Evolutionary conservation across 1,140 invertebrate genomes (phyloP), one percentile per base, ranked within the genome.

Genomic region (Limonius californicus): DNA sequence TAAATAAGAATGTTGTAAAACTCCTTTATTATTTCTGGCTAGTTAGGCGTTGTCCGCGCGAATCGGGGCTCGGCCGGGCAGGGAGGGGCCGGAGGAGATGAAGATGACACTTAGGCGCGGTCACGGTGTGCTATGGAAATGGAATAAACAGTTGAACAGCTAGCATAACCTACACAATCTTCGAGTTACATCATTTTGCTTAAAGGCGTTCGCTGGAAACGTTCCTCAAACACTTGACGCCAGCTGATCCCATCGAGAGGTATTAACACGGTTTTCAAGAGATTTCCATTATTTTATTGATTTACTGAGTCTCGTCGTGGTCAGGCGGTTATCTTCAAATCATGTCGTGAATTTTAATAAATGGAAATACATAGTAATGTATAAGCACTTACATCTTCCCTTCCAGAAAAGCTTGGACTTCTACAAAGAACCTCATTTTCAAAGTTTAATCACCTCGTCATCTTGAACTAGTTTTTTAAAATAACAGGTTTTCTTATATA

Each of bases 61-160:
- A 39, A 39, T 39, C 35, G 11, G n/a, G 35, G 35, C 35, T 39
- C n/a, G 35, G 35, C 35, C 35, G 45, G 45, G 45, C n/a, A 9
- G 15, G 45, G 45, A 50, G 45, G 8, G 45, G 15, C 45, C 45
- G 8, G 16, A 50, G 45, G 45, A 39, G 45, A 18, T 18, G 45
- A 50, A 50, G 45, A 50, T 50, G 45, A 50, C 45, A 50, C 45
- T 50, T 50, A 21, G 45, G 45, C 19, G 45, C 45, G 45, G 45
- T 50, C 45, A 39, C 35, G 45, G 45, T 50, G 16, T 50, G 8
- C 45, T 21, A 50, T 21, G 45, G 19, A 50, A 19, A 21, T 50
- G 19, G 19, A 21, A 18, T 21, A 50, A 18, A 21, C 16, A 50
- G 45, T 50, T 21, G 45, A 50, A 18, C 19, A 14, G 19, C 45